Conservation (phyloP, 2,888 invertebrate genomes). For the Maniola hyperantus region DNA sequence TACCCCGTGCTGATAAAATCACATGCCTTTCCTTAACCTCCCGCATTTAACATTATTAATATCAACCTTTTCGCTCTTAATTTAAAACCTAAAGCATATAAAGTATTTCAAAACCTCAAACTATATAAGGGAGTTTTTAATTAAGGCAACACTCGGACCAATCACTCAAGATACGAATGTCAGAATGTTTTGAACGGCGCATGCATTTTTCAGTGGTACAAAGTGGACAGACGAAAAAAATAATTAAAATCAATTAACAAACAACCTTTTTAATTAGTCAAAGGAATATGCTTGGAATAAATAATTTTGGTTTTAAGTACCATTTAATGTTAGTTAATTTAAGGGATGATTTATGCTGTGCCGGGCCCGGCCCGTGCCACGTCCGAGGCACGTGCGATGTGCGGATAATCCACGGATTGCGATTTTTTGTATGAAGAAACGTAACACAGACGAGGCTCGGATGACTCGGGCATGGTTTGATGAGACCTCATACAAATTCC, state of each 20-base stretch:
- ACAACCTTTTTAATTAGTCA: slow-evolving; percentile 16
- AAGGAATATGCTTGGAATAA: background rate
- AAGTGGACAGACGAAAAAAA: slow-evolving; percentile 37
- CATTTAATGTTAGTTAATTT: background rate
- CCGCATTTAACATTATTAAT: slow-evolving; percentile 17
- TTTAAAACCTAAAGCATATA: slow-evolving; percentile 36
- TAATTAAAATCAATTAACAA: slow-evolving; percentile 31
- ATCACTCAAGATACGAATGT: slow-evolving; percentile 50
- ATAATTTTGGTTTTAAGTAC: background rate
- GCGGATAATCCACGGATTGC: too few relatives aligned
- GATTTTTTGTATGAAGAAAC: too few relatives aligned
- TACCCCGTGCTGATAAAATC: slow-evolving; percentile 50
- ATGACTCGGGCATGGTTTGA: too few relatives aligned
- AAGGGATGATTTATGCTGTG: too few relatives aligned
- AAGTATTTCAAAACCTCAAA: slow-evolving; percentile 29
- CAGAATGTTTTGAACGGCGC: slow-evolving; percentile 42
- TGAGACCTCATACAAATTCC: too few relatives aligned
- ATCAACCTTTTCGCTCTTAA: slow-evolving; percentile 31
- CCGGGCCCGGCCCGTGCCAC: too few relatives aligned
- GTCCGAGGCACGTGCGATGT: too few relatives aligned
- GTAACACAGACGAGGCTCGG: too few relatives aligned
- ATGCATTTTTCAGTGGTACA: slow-evolving; percentile 32
- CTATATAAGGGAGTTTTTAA: slow-evolving; percentile 46
- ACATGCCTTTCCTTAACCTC: slow-evolving; percentile 38
- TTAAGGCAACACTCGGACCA: slow-evolving; percentile 47